Base-by-base conservation (phyloP, 2,888 invertebrate species). In the Mythimna lalbum region DNA sequence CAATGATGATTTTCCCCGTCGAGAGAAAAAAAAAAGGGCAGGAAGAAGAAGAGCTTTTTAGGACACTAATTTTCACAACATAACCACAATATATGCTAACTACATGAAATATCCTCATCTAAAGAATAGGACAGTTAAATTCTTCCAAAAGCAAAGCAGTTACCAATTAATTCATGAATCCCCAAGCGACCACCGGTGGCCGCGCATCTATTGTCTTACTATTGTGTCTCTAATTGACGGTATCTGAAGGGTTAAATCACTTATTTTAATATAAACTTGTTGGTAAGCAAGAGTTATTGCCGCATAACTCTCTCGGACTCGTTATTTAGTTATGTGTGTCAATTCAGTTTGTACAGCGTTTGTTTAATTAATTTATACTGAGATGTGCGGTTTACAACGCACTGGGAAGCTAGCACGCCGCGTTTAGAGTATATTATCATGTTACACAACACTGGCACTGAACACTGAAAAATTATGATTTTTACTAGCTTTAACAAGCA, bases 341-440 rank as follows among this genome's bases (percentile, higher is more conserved):
- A 83, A 75, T 80, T 83, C 76, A 61, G 69, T 80, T 74, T 63
- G 53, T 52, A 68, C 63, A 39, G 55, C 68, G 63, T 82, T 82
- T 80, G 66, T 62, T 82, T 67, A 80, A 83, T 80, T 80, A 83
- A 80, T 80, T 80, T 80, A 80, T 64, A 57, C 62, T 47, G 53
- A 63, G 53, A 70, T 63, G 56, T 56, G 70, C 39, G 56, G 55
- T 70, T 50, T 53, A 4, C 10, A 3, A 69, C 60, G 63, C 60
- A 76, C 55, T 61, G 49, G 21, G 57, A 6, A 12, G 17, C 12
- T 12, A 17, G 7, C 1, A 19, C 1, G 59, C 5, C 12, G 65
- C 39, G 31, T 5, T 39, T 43, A 43, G 17, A 43, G 14, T 43
- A 19, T 33, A 17, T 43, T 19, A 17, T 23, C n/a, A n/a, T n/a